Base-by-base conservation (phyloP, 2,888 invertebrate species). In the Metalampra italica region DNA sequence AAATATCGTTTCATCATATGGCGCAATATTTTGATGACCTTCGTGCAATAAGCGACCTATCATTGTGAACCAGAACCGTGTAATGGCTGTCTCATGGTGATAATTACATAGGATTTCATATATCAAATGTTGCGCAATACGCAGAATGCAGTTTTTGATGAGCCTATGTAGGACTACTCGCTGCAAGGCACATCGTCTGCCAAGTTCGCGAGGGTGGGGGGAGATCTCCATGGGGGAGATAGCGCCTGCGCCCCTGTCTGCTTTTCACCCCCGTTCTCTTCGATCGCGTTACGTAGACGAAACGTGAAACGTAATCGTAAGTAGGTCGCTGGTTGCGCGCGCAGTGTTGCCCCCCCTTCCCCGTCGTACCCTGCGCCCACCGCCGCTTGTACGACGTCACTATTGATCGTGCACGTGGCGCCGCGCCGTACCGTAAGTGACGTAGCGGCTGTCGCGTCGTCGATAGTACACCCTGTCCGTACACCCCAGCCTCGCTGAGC, bases 381-480 rank as follows among this genome's bases (percentile, higher is more conserved):
- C 57, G 55, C 59, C 56, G 56, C 62, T 62, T 66, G 75, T 70
- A 71, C 80, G 75, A 87, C 88, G 88, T 88, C 88, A 88, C 71
- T 88, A 89, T 89, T 81, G 90, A 90, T 89, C 85, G 82, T 50
- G 78, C 87, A 86, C 86, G 86, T 88, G 82, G 86, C 86, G 82
- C 85, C 86, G 82, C 86, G 86, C 87, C 81, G 86, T 86, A 81
- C 85, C 86, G 82, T 82, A 73, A 80, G 76, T 88, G 86, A 88
- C 89, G 88, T 88, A 87, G 85, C 66, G 68, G 60, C 68, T 67
- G 75, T 72, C 73, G 68, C 71, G 70, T 68, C 71, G 70, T 64
- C 76, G 73, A 70, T 85, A 80, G 77, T 82, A 81, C 75, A 68
- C 64, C 62, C 65, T 56, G 62, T 56, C 65, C 59, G 59, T 57